These are phyloP conservation scores for Prunella fulvescens DNA, from an alignment of 2,113 vertebrate genomes.

Conservation along the genomic window DNA sequence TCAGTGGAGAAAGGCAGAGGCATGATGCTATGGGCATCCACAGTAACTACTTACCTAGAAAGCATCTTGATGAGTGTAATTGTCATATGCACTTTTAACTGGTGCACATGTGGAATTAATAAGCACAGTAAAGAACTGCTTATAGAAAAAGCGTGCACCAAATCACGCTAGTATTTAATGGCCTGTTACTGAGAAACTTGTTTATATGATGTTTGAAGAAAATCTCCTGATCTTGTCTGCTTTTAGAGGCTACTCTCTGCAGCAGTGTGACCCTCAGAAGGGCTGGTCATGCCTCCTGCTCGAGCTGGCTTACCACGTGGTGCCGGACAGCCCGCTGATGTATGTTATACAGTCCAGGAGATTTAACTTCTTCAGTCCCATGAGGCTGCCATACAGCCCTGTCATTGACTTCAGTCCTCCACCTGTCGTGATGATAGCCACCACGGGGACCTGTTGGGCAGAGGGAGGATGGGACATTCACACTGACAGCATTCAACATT, in stretches of 20 bases:
- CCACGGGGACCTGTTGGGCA: conserved; percentile 73
- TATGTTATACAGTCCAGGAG: conserved; percentile 81
- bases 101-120: neutral
- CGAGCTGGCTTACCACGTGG: conserved; percentile 77
- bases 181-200: neutral
- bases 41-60: neutral
- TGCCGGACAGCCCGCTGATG: conserved; percentile 82
- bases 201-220: neutral
- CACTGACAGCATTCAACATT: accelerated
- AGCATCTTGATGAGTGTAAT: neutral
- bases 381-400: conserved; percentile 75
- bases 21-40: neutral
- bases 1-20: neutral
- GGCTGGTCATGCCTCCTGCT: neutral
- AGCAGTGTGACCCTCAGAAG: neutral
- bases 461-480: neutral
- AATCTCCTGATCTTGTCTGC: neutral
- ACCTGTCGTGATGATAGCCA: conserved; percentile 85
- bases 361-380: conserved; percentile 79
- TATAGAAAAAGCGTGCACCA: neutral
- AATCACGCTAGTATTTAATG: neutral
- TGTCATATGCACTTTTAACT: neutral
- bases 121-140: neutral
- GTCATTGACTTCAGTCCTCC: conserved; percentile 86
- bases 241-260: neutral